These are phyloP conservation scores for Tipula unca DNA, from an alignment of 2,888 invertebrate species.

Conservation along the genomic window DNA sequence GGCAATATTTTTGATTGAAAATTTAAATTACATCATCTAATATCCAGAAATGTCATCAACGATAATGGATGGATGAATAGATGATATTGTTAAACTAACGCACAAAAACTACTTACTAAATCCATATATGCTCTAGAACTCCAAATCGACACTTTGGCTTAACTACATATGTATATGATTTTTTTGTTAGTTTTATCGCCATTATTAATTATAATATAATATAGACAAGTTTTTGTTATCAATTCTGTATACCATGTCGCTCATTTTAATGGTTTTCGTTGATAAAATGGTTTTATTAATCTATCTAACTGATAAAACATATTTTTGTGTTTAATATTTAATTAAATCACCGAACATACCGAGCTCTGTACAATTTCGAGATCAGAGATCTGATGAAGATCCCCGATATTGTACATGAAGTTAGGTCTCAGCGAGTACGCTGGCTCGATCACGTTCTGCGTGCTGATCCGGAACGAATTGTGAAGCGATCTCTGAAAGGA, in stretches of 20 bases:
- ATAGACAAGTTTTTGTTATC: neutral
- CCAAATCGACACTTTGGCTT: neutral
- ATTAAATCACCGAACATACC: too few relatives aligned
- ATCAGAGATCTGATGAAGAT: too few relatives aligned
- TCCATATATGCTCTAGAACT: neutral
- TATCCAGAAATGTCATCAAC: neutral
- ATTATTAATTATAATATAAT: neutral
- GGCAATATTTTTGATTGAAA: neutral
- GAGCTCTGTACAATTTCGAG: too few relatives aligned
- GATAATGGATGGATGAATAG: neutral
- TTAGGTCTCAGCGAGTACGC: too few relatives aligned
- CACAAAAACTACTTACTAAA: neutral
- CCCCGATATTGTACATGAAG: too few relatives aligned
- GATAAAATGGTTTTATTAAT: neutral
- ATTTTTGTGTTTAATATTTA: neutral
- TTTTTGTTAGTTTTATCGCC: neutral
- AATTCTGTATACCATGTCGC: neutral
- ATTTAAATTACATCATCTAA: neutral
- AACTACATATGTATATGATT: neutral
- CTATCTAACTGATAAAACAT: neutral
- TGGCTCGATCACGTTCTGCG: too few relatives aligned
- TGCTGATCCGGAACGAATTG: too few relatives aligned
- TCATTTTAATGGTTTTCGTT: neutral
- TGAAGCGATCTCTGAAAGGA: too few relatives aligned
- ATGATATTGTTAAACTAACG: neutral